Conservation (phyloP, 2,797 vertebrate species). For the Acrossocheilus wenchowensis region DNA sequence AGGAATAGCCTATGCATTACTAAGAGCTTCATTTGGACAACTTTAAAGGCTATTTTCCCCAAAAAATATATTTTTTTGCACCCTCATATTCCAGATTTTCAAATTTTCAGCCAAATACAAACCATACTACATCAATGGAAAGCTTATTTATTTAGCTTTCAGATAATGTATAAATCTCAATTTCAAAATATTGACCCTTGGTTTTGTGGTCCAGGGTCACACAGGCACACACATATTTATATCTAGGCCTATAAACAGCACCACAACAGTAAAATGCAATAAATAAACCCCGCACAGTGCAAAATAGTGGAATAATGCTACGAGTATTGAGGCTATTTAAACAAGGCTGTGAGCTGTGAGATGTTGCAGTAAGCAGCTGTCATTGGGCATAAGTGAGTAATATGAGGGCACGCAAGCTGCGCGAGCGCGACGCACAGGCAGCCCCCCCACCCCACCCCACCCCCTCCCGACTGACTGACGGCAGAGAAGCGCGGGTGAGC, state of each 20-base stretch:
- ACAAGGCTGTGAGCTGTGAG: constrained; percentile 38
- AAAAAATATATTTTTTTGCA: neutral
- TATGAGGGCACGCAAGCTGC: constrained; percentile 69
- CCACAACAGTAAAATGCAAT: neutral
- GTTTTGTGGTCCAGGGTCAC: neutral
- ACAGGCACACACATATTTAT: no score
- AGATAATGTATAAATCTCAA: neutral
- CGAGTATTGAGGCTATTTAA: constrained; percentile 20
- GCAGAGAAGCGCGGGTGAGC: constrained; percentile 69
- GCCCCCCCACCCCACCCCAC: constrained; percentile 32
- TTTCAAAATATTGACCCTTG: neutral
- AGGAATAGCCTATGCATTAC: no score
- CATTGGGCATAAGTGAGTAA: constrained; percentile 71
- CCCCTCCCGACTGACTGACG: constrained; percentile 50
- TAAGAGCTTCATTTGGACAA: no score
- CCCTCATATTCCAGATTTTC: neutral
- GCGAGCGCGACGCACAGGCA: constrained; percentile 54
- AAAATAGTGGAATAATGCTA: neutral
- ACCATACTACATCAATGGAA: neutral
- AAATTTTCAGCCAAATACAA: neutral
- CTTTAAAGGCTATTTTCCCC: neutral
- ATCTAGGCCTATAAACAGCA: no score
- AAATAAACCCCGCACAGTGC: neutral
- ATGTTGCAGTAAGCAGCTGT: constrained; percentile 73
- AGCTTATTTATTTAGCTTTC: neutral